A percentile compares a stretch with the other conserved stretches of the same genome.
Conservation (phyloP, 2,888 invertebrate genomes). For the Drosophila mettleri region DNA sequence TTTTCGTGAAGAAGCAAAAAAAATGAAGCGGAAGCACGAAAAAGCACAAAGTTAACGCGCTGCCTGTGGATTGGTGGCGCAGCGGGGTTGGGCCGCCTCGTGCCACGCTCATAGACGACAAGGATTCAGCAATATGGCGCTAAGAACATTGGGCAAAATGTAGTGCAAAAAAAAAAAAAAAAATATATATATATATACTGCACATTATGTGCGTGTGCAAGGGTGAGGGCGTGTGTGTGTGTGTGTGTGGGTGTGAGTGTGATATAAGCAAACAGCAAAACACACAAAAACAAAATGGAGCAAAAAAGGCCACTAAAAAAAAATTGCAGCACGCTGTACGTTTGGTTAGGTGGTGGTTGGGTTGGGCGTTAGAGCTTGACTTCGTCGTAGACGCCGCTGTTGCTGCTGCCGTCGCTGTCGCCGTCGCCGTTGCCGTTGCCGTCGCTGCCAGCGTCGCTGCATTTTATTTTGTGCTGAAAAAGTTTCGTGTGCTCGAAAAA, state of each 20-base stretch:
- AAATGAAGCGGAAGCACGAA: constrained; percentile 77
- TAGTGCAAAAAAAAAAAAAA: constrained; percentile 55
- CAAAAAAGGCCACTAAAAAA: constrained; percentile 72
- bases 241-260: constrained; percentile 34
- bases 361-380: constrained; percentile 31
- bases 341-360: constrained; percentile 28
- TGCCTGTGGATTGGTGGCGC: constrained; percentile 15
- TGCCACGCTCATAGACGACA: constrained; percentile 31
- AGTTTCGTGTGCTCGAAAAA: constrained; percentile 85
- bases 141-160: constrained; percentile 78
- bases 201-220: constrained; percentile 66
- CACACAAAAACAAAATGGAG: constrained; percentile 82
- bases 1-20: constrained; percentile 57
- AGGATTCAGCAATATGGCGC: constrained; percentile 70
- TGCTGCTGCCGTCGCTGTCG: constrained; percentile 33
- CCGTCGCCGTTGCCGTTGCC: constrained; percentile 17
- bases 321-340: constrained; percentile 61
- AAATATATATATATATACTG: constrained; percentile 35
- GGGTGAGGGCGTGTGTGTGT: constrained; percentile 45
- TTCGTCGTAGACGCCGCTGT: constrained; percentile 11
- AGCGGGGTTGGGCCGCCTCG: constrained; percentile 9
- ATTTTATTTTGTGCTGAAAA: constrained; percentile 84
- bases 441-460: constrained; percentile 62
- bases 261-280: constrained; percentile 71
- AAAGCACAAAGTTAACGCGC: constrained; percentile 73